Conservation (phyloP, 2,113 vertebrate genomes). For the Dendrocopos noguchii region DNA sequence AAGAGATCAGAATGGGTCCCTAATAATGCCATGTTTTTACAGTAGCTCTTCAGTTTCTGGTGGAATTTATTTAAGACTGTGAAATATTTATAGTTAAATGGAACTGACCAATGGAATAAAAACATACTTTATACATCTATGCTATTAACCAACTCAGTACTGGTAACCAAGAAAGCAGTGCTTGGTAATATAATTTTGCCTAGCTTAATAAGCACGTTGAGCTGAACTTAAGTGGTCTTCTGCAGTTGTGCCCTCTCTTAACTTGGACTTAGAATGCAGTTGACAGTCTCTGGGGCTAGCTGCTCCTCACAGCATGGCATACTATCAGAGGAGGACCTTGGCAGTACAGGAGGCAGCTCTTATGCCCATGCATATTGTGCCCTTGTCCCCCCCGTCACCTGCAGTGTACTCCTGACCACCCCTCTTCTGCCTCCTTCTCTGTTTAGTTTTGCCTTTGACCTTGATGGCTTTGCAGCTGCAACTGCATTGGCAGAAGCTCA, state of each 20-base stretch:
- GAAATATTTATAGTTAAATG: constrained; percentile 9
- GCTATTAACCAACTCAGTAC: background rate
- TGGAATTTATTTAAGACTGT: background rate
- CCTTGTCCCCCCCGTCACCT: background rate
- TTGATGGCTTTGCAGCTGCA: background rate
- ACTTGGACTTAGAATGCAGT: accelerated
- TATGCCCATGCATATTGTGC: accelerated
- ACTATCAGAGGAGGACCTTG: accelerated
- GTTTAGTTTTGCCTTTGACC: background rate
- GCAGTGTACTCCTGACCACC: background rate
- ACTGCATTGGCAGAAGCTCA: background rate
- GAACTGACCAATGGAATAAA: background rate
- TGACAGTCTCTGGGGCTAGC: background rate
- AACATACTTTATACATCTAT: background rate
- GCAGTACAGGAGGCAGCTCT: accelerated
- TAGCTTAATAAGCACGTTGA: background rate
- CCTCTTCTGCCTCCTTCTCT: background rate
- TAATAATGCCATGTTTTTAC: background rate
- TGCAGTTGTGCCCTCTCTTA: background rate
- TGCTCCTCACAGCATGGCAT: background rate
- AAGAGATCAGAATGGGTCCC: background rate
- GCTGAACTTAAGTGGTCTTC: background rate
- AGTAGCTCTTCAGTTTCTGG: background rate
- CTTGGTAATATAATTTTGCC: background rate
- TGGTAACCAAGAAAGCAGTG: background rate